Evolutionary conservation across 2,888 invertebrate species (phyloP), one percentile per base, ranked within the genome.

Genomic region (Pomacea canaliculata): DNA sequence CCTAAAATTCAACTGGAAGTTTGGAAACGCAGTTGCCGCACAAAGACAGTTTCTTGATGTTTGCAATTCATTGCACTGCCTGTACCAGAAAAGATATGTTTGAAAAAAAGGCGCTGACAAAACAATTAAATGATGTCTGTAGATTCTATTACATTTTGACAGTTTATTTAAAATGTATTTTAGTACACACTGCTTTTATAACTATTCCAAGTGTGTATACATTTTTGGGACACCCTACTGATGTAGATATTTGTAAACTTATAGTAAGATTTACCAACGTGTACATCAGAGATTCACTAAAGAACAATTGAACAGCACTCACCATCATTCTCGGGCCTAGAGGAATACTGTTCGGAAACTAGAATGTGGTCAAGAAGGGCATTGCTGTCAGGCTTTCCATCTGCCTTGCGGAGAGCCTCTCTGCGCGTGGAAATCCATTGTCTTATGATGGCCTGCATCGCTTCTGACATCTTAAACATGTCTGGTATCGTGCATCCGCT

Each of bases 281-380:
- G 37, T 37, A 37, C 37, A 37, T 37, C 37, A 37, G 37, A 1
- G 37, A 37, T 37, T 37, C 37, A 37, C 37, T 37, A 37, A 37
- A 37, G 37, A 37, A 37, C 37, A 37, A 37, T n/a, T 23, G 63
- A 63, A 9, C 23, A 4, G 16, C 16, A 23, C 74, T 78, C 46
- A 80, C 78, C 80, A 51, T 73, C 69, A 7, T 66, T 71, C 68
- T 80, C 76, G 16, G 72, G 72, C 51, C 72, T 71, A 37, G 16
- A 27, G 10, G 56, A 51, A 69, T 78, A 80, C 65, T 78, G 78
- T 19, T 76, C 74, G 37, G 76, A 74, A 18, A 63, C 66, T 18
- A 80, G 75, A 48, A 80, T 73, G 23, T 66, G 37, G 37, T 80
- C 76, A 62, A 80, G 70, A 23, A 80, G 66, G 23, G 78, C 76